Percentiles rank a stretch among this genome's conserved stretches.
phyloP scores from a whole-genome alignment of 2,888 invertebrate genomes.

The Eilema caniola region DNA sequence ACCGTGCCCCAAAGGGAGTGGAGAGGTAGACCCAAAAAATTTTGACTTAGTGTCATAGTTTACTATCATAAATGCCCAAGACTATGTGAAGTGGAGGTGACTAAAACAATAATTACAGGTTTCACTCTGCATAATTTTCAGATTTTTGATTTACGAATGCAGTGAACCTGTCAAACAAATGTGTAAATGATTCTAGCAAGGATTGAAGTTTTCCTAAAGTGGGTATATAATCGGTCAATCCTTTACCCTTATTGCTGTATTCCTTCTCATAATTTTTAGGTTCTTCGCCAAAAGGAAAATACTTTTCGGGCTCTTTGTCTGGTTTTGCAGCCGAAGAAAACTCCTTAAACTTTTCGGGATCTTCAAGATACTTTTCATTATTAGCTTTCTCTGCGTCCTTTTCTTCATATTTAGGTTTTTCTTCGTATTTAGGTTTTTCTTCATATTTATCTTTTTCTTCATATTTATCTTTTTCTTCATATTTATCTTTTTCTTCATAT shows the following conservation, averaged over 20 bases:
- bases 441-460: background rate
- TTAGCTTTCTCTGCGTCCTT: background rate
- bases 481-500: background rate
- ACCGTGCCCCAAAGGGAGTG: no score
- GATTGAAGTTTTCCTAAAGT: background rate
- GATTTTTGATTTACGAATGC: background rate
- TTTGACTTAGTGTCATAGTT: no score
- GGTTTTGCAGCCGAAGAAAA: no score
- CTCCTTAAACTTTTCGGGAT: no score
- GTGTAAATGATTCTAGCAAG: background rate
- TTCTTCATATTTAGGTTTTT: background rate
- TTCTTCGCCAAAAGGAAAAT: background rate
- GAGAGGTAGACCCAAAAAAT: no score
- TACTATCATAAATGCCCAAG: no score
- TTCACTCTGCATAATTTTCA: background rate
- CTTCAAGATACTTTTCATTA: background rate
- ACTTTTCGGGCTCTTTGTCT: no score
- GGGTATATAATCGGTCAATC: background rate
- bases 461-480: constrained; percentile 18
- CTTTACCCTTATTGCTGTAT: background rate
- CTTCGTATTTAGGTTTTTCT: background rate
- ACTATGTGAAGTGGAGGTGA: no score
- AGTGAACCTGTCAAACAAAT: background rate
- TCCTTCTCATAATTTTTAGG: background rate
- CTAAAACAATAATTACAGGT: background rate